phyloP scores from a whole-genome alignment of 2,888 invertebrate genomes.

The Meiosimyza decipiens region DNA sequence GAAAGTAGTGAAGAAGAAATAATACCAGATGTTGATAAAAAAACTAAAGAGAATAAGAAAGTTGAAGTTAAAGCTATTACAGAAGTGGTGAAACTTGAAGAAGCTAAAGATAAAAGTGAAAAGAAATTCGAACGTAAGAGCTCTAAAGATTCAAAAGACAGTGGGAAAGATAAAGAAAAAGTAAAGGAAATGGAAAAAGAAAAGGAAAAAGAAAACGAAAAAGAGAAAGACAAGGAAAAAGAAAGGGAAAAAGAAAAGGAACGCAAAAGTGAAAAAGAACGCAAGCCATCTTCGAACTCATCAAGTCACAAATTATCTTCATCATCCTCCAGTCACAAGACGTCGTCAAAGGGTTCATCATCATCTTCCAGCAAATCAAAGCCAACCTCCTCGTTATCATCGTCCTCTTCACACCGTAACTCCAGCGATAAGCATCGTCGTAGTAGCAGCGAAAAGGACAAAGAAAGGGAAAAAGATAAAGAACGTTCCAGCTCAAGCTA shows the following conservation, averaged over 20 bases:
- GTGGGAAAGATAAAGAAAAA: slow-evolving; percentile 54
- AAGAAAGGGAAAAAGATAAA: slow-evolving; percentile 51
- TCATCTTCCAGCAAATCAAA: slow-evolving; percentile 50
- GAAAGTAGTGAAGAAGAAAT: slow-evolving; percentile 59
- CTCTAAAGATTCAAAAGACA: slow-evolving; percentile 45
- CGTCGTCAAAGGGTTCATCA: slow-evolving; percentile 34
- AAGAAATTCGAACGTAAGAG: slow-evolving; percentile 52
- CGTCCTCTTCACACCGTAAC: slow-evolving; percentile 60
- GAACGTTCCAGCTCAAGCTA: slow-evolving; percentile 62
- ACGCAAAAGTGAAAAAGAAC: slow-evolving; percentile 54
- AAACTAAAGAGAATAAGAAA: slow-evolving; percentile 61
- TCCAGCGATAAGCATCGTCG: slow-evolving; percentile 67
- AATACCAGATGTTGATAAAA: slow-evolving; percentile 45
- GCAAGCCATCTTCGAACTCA: slow-evolving; percentile 61
- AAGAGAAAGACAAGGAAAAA: slow-evolving; percentile 51
- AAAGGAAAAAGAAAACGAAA: slow-evolving; percentile 27
- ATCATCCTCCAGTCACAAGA: slow-evolving; percentile 65
- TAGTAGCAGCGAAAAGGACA: slow-evolving; percentile 52
- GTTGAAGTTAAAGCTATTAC: slow-evolving; percentile 38
- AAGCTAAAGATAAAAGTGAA: slow-evolving; percentile 48
- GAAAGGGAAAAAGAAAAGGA: slow-evolving; percentile 56
- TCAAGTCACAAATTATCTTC: slow-evolving; percentile 65
- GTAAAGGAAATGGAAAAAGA: neutral
- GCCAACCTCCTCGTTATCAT: slow-evolving; percentile 49
- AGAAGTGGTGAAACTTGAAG: slow-evolving; percentile 44